A percentile compares a stretch with the other conserved stretches of the same genome.
phyloP scores from a whole-genome alignment of 2,113 vertebrate genomes.

The Athene cunicularia region DNA sequence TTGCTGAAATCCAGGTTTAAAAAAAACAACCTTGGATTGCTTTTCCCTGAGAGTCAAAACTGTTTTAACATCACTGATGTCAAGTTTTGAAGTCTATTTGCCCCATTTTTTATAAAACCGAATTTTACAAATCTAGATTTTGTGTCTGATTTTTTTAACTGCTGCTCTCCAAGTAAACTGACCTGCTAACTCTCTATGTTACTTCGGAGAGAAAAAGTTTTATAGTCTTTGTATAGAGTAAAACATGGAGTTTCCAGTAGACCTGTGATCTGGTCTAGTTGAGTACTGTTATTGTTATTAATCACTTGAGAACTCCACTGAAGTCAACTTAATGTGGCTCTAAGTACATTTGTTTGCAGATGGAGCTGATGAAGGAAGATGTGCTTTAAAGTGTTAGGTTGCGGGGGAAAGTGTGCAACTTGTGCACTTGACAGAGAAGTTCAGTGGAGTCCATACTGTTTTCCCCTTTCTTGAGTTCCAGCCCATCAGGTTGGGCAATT shows the following conservation, averaged over 20 bases:
- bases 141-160: background rate
- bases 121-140: background rate
- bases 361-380: background rate
- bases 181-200: background rate
- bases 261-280: background rate
- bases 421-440: background rate
- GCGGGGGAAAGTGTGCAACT: background rate
- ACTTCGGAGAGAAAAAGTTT: background rate
- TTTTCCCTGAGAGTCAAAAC: background rate
- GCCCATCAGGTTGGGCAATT: background rate
- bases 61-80: background rate
- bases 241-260: background rate
- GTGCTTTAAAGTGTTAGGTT: background rate
- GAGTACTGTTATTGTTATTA: background rate
- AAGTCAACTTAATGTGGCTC: background rate
- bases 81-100: background rate
- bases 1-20: background rate
- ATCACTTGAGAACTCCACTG: background rate
- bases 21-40: background rate
- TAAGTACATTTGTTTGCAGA: background rate
- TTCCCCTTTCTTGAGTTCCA: background rate
- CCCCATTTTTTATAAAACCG: background rate
- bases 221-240: background rate
- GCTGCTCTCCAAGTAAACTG: background rate
- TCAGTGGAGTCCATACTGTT: background rate